Evolutionary conservation across 2,888 invertebrate genomes (phyloP).

Genomic region (Crioceris asparagi): DNA sequence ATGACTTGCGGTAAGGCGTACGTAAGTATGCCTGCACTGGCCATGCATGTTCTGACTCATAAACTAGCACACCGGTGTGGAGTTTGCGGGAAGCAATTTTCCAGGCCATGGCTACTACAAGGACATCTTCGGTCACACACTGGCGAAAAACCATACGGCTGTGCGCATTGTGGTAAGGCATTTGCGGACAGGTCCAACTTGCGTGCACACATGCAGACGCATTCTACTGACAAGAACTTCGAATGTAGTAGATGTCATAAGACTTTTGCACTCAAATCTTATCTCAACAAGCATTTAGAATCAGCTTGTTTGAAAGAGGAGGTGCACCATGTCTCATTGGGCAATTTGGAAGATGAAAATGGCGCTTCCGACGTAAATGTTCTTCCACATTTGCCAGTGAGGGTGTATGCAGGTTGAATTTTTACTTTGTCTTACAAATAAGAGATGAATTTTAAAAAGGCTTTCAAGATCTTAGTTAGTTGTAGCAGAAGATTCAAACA

Average conservation of each 20-base stretch:
- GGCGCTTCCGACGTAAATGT: slow-evolving; percentile 17
- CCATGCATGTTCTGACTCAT: slow-evolving; percentile 88
- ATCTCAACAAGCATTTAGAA: slow-evolving; percentile 89
- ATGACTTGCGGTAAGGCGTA: slow-evolving; percentile 92
- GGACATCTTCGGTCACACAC: slow-evolving; percentile 85
- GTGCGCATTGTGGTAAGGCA: slow-evolving; percentile 88
- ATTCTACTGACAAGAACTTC: slow-evolving; percentile 82
- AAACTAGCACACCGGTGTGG: slow-evolving; percentile 85
- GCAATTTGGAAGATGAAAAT: slow-evolving; percentile 18
- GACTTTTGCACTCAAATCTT: slow-evolving; percentile 87
- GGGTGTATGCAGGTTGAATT: slow-evolving; percentile 28
- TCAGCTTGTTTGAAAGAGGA: slow-evolving; percentile 72
- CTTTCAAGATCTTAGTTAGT: no score
- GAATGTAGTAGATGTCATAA: slow-evolving; percentile 81
- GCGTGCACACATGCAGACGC: slow-evolving; percentile 90
- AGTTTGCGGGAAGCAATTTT: slow-evolving; percentile 90
- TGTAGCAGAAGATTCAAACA: no score
- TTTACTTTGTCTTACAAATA: background rate
- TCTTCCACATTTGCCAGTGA: slow-evolving; percentile 22
- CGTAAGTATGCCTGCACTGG: slow-evolving; percentile 94
- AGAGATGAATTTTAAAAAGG: no score
- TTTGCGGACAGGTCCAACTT: slow-evolving; percentile 91
- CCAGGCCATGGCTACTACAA: slow-evolving; percentile 88
- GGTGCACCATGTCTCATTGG: slow-evolving; percentile 21
- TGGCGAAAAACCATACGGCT: slow-evolving; percentile 87